These are phyloP conservation scores for Watsonalla cultraria DNA, from an alignment of 2,888 invertebrate genomes.

Conservation along the genomic window DNA sequence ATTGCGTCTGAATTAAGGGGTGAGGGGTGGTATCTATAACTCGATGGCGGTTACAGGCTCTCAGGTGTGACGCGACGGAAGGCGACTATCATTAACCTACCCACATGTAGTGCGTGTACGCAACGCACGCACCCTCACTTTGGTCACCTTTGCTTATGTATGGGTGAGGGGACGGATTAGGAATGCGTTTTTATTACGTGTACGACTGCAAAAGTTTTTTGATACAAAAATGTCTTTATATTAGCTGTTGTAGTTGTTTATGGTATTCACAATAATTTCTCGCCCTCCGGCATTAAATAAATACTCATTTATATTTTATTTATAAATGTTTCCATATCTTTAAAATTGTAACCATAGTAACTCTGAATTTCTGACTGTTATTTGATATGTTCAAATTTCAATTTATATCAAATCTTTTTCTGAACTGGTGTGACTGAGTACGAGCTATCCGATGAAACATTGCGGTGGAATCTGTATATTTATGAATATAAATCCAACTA, in stretches of 20 bases:
- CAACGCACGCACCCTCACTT: constrained; percentile 47
- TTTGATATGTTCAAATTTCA: no score
- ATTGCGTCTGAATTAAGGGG: constrained; percentile 63
- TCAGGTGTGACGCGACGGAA: constrained; percentile 79
- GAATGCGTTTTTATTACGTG: constrained; percentile 28
- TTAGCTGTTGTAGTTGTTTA: background rate
- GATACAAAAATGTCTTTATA: background rate
- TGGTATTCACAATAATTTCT: no score
- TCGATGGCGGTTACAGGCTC: constrained; percentile 74
- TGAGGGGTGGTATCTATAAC: constrained; percentile 68
- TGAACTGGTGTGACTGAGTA: no score
- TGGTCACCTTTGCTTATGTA: constrained; percentile 36
- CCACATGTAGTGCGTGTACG: constrained; percentile 54
- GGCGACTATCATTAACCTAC: constrained; percentile 75
- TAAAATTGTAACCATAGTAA: no score
- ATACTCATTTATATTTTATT: no score
- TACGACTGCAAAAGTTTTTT: constrained; percentile 2
- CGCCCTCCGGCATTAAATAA: no score
- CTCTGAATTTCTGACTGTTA: no score
- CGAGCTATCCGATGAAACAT: no score
- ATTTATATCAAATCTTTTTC: no score
- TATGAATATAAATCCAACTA: no score
- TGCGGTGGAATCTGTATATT: no score
- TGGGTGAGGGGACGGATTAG: constrained; percentile 56
- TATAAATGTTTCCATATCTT: no score